Conservation (phyloP, 2,113 vertebrate species). For the Mystacornis crossleyi region DNA sequence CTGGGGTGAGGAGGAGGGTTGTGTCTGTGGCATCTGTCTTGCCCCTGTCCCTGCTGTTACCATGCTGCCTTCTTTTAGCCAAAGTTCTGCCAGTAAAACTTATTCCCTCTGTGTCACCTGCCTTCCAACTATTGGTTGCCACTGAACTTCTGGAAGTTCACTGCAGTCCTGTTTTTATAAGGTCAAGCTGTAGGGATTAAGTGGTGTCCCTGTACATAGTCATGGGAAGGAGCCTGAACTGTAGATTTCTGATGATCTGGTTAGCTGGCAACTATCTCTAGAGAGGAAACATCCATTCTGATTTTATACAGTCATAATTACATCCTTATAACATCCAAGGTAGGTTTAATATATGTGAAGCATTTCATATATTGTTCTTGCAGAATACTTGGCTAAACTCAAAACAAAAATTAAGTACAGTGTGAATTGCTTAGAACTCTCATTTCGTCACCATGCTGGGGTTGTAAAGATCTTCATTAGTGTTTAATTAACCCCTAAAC, state of each 20-base stretch:
- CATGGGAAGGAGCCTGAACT: neutral
- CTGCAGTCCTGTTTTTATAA: neutral
- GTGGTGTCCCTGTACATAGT: neutral
- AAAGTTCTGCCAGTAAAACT: neutral
- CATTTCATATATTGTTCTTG: neutral
- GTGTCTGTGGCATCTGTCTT: neutral
- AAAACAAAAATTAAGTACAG: neutral
- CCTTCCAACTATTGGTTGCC: neutral
- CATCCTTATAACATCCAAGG: neutral
- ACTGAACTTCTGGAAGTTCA: neutral
- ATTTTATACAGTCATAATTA: neutral
- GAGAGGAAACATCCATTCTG: neutral
- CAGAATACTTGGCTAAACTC: neutral
- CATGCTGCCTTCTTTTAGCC: neutral
- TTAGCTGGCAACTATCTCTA: neutral
- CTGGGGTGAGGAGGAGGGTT: neutral
- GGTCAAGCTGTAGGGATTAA: neutral
- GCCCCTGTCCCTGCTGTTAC: neutral
- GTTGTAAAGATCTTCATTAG: neutral
- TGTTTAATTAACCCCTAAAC: neutral
- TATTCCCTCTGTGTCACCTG: neutral
- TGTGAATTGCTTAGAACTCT: neutral
- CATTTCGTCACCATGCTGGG: neutral
- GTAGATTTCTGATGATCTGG: neutral
- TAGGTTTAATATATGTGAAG: neutral